A percentile compares a stretch with the other conserved stretches of the same genome.
These are phyloP conservation scores for Drosophila prosaltans DNA, from an alignment of 1,140 invertebrate genomes.

Conservation along the genomic window DNA sequence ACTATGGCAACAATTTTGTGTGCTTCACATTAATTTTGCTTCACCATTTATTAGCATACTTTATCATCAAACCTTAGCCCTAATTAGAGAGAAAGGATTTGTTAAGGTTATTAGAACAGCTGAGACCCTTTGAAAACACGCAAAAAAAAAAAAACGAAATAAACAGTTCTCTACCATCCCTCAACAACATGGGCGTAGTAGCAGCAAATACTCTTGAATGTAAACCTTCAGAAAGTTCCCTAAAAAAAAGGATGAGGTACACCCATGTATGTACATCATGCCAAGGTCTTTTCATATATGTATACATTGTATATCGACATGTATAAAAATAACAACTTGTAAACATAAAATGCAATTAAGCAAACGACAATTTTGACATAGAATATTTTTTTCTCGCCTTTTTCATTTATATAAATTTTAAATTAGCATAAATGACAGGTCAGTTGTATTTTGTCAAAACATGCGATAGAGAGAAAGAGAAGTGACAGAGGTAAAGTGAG, in stretches of 20 bases:
- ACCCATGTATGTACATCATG: background rate
- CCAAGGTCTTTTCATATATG: background rate
- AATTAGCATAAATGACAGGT: slow-evolving; percentile 34
- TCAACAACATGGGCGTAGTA: too few relatives aligned
- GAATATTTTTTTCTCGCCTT: slow-evolving; percentile 11
- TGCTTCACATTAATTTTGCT: slow-evolving; percentile 25
- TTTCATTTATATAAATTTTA: slow-evolving; percentile 52
- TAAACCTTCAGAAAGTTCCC: too few relatives aligned
- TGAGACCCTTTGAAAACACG: background rate
- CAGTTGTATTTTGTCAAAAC: slow-evolving; percentile 1
- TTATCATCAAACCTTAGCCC: slow-evolving; percentile 41
- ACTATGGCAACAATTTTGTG: slow-evolving; percentile 70
- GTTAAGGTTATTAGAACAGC: slow-evolving; percentile 20
- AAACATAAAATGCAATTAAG: slow-evolving; percentile 75
- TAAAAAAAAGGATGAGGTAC: too few relatives aligned
- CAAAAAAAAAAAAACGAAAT: too few relatives aligned
- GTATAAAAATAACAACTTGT: slow-evolving; percentile 57
- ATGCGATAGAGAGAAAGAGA: too few relatives aligned
- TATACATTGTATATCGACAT: slow-evolving; percentile 41
- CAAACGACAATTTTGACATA: slow-evolving; percentile 58
- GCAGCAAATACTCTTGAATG: too few relatives aligned
- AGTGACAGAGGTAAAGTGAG: slow-evolving; percentile 22
- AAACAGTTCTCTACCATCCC: too few relatives aligned
- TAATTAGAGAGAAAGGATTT: slow-evolving; percentile 46
- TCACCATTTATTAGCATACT: slow-evolving; percentile 71